Evolutionary conservation across 2,113 vertebrate species (phyloP).

Genomic region (Oreochromis spilurus): DNA sequence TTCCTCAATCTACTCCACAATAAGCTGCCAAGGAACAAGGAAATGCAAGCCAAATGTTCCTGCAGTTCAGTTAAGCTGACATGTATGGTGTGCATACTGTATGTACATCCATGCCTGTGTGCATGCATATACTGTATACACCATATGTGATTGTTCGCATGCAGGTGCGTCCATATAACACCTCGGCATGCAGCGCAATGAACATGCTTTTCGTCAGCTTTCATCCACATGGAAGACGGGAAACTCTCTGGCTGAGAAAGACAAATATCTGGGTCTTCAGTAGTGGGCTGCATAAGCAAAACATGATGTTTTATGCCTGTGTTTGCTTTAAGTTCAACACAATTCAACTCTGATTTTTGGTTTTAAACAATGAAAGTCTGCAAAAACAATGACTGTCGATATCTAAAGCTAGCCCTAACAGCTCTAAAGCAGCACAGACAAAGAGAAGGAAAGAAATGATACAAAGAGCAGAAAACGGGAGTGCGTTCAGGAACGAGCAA

Average conservation of each 20-base stretch:
- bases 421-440: not conserved
- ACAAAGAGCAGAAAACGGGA: not conserved
- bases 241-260: not conserved
- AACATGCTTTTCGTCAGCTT: constrained; percentile 23
- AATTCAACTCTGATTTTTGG: not conserved
- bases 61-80: not conserved
- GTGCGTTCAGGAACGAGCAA: not conserved
- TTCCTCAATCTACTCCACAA: not conserved
- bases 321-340: not conserved
- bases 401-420: not conserved
- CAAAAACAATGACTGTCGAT: not conserved
- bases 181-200: not conserved
- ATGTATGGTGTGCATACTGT: not conserved
- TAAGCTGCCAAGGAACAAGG: constrained; percentile 10
- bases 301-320: not conserved
- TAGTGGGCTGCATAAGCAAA: not conserved
- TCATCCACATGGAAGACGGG: not conserved
- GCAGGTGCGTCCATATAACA: constrained; percentile 16
- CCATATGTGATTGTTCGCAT: not conserved
- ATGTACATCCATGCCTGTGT: not conserved
- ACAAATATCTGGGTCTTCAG: not conserved
- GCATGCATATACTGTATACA: not conserved
- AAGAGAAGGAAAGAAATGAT: not conserved
- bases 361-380: not conserved
- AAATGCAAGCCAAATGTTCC: constrained; percentile 48